phyloP scores from a whole-genome alignment of 2,888 invertebrate species.

The Dendrolimus houi region DNA sequence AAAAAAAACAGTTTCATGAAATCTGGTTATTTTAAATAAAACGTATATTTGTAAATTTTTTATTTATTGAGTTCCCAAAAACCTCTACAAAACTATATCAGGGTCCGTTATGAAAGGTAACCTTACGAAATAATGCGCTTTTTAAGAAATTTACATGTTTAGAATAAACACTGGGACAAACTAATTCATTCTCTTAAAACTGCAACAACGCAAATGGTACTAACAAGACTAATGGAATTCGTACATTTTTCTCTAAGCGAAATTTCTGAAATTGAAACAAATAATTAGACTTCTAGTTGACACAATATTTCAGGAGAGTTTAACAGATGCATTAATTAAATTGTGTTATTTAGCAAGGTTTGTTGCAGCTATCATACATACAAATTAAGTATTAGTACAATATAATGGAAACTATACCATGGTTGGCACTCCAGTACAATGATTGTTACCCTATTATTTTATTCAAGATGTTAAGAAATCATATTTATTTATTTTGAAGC shows the following conservation, averaged over 20 bases:
- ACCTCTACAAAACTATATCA: conserved; percentile 73
- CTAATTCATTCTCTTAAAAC: neutral
- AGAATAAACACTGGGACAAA: conserved; percentile 27
- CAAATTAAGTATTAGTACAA: too few relatives aligned
- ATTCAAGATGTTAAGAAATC: too few relatives aligned
- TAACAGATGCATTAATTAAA: too few relatives aligned
- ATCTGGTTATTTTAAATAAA: too few relatives aligned
- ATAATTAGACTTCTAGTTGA: neutral
- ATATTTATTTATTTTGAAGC: too few relatives aligned
- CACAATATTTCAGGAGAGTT: too few relatives aligned
- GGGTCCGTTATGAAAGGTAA: conserved; percentile 55
- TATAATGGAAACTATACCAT: too few relatives aligned
- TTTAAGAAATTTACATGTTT: conserved; percentile 30
- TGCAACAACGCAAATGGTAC: neutral
- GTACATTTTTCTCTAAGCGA: neutral
- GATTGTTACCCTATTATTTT: too few relatives aligned
- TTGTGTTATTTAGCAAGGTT: too few relatives aligned
- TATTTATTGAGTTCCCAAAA: conserved; percentile 64
- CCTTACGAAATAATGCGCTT: conserved; percentile 28
- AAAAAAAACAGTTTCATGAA: too few relatives aligned
- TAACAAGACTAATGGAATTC: neutral
- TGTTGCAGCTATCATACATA: too few relatives aligned
- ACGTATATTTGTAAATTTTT: conserved; percentile 35
- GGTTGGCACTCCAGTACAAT: too few relatives aligned
- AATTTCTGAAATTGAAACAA: neutral